A percentile compares a stretch with the other conserved stretches of the same genome.
phyloP scores from a whole-genome alignment of 2,797 vertebrate species.

The Acanthopagrus latus region DNA sequence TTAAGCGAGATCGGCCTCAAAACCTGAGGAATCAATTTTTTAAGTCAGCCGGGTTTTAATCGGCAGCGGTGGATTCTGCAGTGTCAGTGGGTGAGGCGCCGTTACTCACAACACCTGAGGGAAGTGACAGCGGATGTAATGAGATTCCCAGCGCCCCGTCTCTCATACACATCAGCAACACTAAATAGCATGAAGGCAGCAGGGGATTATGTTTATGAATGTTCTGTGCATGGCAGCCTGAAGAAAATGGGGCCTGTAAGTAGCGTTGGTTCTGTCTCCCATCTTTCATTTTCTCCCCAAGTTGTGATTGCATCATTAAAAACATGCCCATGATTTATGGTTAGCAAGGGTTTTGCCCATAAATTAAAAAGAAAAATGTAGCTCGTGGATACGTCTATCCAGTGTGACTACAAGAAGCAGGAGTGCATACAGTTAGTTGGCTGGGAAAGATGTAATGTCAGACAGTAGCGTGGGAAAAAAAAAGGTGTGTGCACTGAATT shows the following conservation, averaged over 20 bases:
- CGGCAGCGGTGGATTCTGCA: conserved; percentile 46
- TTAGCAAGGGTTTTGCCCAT: not conserved
- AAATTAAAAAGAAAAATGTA: not conserved
- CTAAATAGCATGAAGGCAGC: conserved; percentile 52
- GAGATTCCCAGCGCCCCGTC: conserved; percentile 61
- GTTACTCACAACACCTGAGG: conserved; percentile 76
- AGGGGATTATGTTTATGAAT: conserved; percentile 47
- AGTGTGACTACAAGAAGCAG: not conserved
- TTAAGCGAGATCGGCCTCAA: conserved; percentile 55
- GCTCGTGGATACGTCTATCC: not conserved
- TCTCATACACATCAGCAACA: conserved; percentile 51
- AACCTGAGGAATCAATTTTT: conserved; percentile 73
- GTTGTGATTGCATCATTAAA: conserved; percentile 29
- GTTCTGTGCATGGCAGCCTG: conserved; percentile 29
- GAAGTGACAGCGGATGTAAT: conserved; percentile 75
- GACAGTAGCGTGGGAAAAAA: conserved; percentile 7
- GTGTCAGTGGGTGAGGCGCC: conserved; percentile 60
- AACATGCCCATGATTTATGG: not conserved
- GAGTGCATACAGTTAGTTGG: not conserved
- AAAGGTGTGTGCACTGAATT: conserved; percentile 24
- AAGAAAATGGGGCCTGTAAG: conserved; percentile 21
- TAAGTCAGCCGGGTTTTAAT: conserved; percentile 64
- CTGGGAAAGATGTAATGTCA: not conserved
- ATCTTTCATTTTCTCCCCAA: not conserved
- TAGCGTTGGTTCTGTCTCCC: not conserved